Evolutionary conservation across 2,797 vertebrate species (phyloP).

Genomic region (Syndactyla subalaris): DNA sequence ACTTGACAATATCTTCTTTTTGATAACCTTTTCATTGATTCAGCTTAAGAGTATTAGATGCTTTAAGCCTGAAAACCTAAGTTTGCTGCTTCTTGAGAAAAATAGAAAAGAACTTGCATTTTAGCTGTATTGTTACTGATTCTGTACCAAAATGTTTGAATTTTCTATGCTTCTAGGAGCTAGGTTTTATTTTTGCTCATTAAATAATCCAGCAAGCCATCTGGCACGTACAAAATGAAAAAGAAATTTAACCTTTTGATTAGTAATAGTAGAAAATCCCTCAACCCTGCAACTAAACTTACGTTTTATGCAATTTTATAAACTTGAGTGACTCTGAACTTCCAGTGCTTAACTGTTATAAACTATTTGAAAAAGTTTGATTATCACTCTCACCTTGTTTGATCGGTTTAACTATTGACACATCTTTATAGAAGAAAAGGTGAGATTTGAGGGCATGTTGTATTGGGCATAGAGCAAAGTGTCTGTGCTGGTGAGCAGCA

Average conservation of each 20-base stretch:
- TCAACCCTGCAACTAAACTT: not conserved
- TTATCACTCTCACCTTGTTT: not conserved
- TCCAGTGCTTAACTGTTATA: not conserved
- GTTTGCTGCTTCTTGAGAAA: not conserved
- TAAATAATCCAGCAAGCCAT: conserved; percentile 7
- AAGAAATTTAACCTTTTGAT: not conserved
- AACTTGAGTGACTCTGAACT: not conserved
- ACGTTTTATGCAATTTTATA: not conserved
- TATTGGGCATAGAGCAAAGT: not conserved
- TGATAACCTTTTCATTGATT: not conserved
- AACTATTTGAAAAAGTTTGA: not conserved
- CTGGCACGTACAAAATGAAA: not conserved
- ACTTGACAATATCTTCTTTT: not conserved
- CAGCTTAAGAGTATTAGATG: not conserved
- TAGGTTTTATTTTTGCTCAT: not conserved
- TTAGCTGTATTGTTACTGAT: not conserved
- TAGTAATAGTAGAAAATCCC: not conserved
- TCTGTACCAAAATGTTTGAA: not conserved
- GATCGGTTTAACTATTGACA: not conserved
- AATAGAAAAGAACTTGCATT: not conserved
- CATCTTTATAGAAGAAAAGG: not conserved
- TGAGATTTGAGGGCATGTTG: not conserved
- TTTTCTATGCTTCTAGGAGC: conserved; percentile 1
- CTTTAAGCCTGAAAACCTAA: not conserved
- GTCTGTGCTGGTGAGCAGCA: not conserved